Evolutionary conservation across 2,113 vertebrate species (phyloP).

Genomic region (Athene cunicularia): DNA sequence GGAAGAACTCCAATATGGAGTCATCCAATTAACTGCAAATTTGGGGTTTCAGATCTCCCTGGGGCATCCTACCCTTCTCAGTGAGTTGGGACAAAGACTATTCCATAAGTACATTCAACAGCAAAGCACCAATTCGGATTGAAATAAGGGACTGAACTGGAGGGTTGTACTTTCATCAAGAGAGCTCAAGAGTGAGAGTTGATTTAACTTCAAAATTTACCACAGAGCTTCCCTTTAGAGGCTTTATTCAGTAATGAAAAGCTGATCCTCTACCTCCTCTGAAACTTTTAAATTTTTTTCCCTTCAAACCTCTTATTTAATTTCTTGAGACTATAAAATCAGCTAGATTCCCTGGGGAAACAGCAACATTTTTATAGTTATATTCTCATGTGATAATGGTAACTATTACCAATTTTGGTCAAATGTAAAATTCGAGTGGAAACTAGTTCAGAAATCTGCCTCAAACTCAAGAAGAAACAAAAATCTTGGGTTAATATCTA

Average conservation of each 20-base stretch:
- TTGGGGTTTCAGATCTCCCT: not conserved
- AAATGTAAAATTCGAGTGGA: conserved; percentile 30
- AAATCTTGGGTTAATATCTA: not conserved
- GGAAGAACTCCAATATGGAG: not conserved
- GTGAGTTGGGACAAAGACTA: not conserved
- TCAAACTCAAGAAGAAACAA: not conserved
- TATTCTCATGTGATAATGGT: conserved; percentile 27
- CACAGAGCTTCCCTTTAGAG: not conserved
- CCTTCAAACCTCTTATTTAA: not conserved
- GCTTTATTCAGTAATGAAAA: not conserved
- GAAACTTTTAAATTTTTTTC: not conserved
- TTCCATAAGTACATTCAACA: not conserved
- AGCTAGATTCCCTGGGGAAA: not conserved
- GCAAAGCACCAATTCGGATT: not conserved
- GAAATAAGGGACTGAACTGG: not conserved
- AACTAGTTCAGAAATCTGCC: not conserved
- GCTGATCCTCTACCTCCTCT: not conserved
- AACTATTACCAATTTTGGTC: conserved; percentile 35
- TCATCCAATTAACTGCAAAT: not conserved
- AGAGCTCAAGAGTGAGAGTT: not conserved
- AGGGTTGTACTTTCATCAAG: not conserved
- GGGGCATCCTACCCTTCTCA: not conserved
- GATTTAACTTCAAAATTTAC: conserved; percentile 10
- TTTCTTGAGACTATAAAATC: conserved; percentile 23
- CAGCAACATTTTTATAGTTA: conserved; percentile 26